Percentiles rank a stretch among this genome's conserved stretches.
phyloP scores from a whole-genome alignment of 2,888 invertebrate genomes.

The Nemapogon koenigi region DNA sequence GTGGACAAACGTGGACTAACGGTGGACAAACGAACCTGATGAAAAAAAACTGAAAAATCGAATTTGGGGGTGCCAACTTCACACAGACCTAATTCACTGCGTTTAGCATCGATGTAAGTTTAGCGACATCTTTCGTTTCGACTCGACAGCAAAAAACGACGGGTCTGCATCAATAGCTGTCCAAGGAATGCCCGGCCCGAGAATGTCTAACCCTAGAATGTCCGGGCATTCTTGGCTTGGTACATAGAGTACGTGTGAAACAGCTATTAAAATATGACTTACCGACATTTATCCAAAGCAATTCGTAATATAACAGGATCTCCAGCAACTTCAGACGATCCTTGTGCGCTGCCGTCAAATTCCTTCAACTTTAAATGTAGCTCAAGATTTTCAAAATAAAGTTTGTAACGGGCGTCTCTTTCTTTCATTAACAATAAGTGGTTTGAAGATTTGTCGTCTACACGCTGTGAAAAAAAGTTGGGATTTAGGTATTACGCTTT shows the following conservation, averaged over 20 bases:
- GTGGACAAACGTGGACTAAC: too few species aligned
- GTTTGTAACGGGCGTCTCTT: constrained; percentile 46
- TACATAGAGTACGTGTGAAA: not conserved
- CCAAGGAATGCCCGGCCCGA: not conserved
- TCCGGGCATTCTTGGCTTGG: not conserved
- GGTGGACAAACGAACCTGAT: too few species aligned
- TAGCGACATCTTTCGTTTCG: not conserved
- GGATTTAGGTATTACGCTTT: too few species aligned
- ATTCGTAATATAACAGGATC: constrained; percentile 48
- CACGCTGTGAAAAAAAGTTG: constrained; percentile 40
- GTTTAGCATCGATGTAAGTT: too few species aligned
- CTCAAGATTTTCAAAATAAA: constrained; percentile 48
- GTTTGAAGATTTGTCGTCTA: constrained; percentile 42
- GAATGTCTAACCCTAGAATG: too few species aligned
- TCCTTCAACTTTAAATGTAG: constrained; percentile 43
- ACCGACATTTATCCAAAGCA: constrained; percentile 52
- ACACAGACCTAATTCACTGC: too few species aligned
- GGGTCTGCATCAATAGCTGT: not conserved
- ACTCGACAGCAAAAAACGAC: not conserved
- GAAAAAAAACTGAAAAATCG: too few species aligned
- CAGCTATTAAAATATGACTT: constrained; percentile 4
- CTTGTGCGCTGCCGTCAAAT: constrained; percentile 29
- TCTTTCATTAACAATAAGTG: constrained; percentile 44
- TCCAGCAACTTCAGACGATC: constrained; percentile 26
- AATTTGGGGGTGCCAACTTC: too few species aligned